phyloP scores from a whole-genome alignment of 2,888 invertebrate genomes.

The Tetropium fuscum region DNA sequence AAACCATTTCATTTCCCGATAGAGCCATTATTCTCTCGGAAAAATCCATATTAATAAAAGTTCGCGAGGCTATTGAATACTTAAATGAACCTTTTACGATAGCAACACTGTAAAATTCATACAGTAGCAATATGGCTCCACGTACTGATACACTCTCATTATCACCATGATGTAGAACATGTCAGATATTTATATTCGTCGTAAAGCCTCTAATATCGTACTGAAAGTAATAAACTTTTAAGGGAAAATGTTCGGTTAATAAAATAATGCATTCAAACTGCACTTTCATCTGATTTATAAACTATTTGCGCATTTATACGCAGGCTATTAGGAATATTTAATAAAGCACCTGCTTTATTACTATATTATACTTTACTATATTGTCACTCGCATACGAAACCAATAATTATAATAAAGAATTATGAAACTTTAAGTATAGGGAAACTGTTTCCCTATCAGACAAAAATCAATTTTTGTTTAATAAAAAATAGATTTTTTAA shows the following conservation, averaged over 20 bases:
- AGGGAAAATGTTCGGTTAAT: constrained; percentile 7
- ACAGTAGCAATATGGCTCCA: constrained; percentile 28
- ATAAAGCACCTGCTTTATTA: too few relatives aligned
- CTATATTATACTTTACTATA: too few relatives aligned
- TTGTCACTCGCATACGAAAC: too few relatives aligned
- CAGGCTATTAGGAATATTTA: too few relatives aligned
- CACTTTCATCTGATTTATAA: too few relatives aligned
- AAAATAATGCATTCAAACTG: too few relatives aligned
- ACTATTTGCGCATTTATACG: too few relatives aligned
- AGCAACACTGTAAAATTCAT: constrained; percentile 57
- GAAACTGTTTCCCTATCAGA: too few relatives aligned
- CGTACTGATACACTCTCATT: constrained; percentile 42
- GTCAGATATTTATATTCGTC: constrained; percentile 29
- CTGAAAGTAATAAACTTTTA: constrained; percentile 17
- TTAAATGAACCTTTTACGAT: constrained; percentile 54
- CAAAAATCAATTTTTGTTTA: too few relatives aligned
- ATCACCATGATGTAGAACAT: constrained; percentile 31
- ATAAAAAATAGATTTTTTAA: too few relatives aligned
- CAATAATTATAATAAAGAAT: too few relatives aligned
- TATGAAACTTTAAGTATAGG: too few relatives aligned
- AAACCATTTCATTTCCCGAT: constrained; percentile 24
- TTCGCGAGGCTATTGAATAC: constrained; percentile 53
- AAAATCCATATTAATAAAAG: constrained; percentile 39
- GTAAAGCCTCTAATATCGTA: constrained; percentile 26
- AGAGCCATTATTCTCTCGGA: constrained; percentile 21